phyloP scores from a whole-genome alignment of 37 sponge, comb jelly and placozoan species.

The Haliclona indistincta region DNA sequence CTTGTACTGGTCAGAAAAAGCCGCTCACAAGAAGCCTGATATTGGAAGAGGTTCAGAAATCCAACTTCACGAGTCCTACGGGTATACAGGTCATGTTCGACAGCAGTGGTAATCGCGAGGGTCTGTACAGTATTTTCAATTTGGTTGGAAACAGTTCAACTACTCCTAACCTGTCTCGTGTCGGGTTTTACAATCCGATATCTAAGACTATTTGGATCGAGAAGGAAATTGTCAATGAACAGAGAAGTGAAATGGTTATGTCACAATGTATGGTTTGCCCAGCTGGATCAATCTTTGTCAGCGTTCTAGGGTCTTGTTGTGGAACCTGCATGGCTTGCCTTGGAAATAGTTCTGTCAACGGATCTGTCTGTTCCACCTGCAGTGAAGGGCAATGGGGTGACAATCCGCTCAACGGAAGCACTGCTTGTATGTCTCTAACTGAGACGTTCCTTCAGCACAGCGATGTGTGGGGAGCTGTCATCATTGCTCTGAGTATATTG shows the following conservation, averaged over 20 bases:
- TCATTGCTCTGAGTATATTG: conserved; percentile 9
- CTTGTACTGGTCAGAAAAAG: conserved; percentile 20
- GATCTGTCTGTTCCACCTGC: conserved; percentile 43
- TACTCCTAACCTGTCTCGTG: background rate
- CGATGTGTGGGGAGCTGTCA: conserved; percentile 9
- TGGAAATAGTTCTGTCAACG: background rate
- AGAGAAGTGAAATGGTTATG: background rate
- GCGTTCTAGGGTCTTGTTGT: conserved; percentile 31
- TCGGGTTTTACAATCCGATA: background rate
- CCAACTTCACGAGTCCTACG: conserved; percentile 32
- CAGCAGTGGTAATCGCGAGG: conserved; percentile 22
- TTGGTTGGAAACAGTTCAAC: conserved; percentile 30
- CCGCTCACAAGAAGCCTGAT: conserved; percentile 2
- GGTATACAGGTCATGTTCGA: conserved; percentile 41
- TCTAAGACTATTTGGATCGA: background rate
- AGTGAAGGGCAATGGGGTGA: conserved; percentile 52
- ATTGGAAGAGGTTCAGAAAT: conserved; percentile 22
- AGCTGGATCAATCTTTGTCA: conserved; percentile 8
- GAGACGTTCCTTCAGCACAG: background rate
- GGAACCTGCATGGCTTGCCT: conserved; percentile 48
- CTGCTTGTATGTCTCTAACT: conserved; percentile 29
- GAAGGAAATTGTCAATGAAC: background rate
- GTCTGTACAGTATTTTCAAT: conserved; percentile 35
- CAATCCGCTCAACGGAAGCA: conserved; percentile 55
- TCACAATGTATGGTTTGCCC: conserved; percentile 45